phyloP scores from a whole-genome alignment of 2,113 vertebrate genomes.

The Stercorarius parasiticus region DNA sequence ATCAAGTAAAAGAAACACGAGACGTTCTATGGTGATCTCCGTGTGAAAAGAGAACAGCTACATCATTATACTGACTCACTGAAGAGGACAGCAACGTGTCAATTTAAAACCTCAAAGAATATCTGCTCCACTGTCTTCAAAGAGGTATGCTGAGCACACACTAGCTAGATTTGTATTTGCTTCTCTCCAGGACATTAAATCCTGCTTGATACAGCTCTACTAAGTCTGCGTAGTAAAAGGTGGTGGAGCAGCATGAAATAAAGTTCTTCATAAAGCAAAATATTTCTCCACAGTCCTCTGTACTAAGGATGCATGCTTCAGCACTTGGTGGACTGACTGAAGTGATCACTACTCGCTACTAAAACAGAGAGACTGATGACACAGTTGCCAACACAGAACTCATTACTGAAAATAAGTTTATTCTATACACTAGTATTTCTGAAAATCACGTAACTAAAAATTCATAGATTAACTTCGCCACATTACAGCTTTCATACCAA shows the following conservation, averaged over 20 bases:
- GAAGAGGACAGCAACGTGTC: background rate
- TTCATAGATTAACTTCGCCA: background rate
- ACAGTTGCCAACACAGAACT: background rate
- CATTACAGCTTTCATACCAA: rapidly evolving
- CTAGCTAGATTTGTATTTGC: background rate
- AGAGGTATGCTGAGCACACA: background rate
- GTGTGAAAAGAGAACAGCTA: background rate
- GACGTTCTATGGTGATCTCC: rapidly evolving
- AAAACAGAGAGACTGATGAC: background rate
- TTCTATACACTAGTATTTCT: background rate
- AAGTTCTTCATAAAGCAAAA: background rate
- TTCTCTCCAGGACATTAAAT: background rate
- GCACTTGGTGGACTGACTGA: background rate
- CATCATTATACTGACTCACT: background rate
- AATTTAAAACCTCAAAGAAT: background rate
- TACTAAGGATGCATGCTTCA: background rate
- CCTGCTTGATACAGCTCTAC: background rate
- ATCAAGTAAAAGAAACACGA: background rate
- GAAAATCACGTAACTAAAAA: background rate
- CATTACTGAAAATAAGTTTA: background rate
- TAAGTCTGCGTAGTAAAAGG: background rate
- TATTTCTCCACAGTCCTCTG: background rate
- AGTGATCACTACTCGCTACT: background rate
- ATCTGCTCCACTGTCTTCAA: background rate
- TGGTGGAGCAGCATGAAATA: background rate